Percentiles rank a stretch among this genome's conserved stretches.
These are phyloP conservation scores for Trichogramma dendrolimi DNA, from an alignment of 2,888 invertebrate genomes.

Conservation along the genomic window DNA sequence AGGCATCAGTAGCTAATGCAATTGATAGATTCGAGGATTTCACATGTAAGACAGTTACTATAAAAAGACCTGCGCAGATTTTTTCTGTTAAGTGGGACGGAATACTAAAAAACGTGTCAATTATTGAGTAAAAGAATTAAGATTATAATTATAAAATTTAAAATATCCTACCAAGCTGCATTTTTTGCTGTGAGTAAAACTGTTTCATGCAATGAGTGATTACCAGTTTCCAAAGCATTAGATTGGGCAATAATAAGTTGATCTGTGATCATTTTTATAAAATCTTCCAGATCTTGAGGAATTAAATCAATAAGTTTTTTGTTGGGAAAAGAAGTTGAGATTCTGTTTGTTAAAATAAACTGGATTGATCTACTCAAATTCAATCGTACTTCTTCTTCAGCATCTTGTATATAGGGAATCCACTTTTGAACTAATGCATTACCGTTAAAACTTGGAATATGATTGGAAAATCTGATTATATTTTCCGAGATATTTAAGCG, in stretches of 20 bases:
- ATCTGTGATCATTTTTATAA: constrained; percentile 53
- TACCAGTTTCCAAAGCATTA: constrained; percentile 53
- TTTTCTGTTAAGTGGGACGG: constrained; percentile 41
- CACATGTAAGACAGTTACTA: constrained; percentile 58
- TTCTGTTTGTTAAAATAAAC: constrained; percentile 42
- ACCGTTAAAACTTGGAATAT: constrained; percentile 49
- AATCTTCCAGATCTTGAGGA: constrained; percentile 43
- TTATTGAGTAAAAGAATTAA: background rate
- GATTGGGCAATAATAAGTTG: constrained; percentile 37
- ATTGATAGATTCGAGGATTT: constrained; percentile 55
- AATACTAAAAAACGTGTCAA: constrained; percentile 33
- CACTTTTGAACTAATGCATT: constrained; percentile 47
- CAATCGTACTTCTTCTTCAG: constrained; percentile 42
- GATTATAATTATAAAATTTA: background rate
- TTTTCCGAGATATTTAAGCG: constrained; percentile 47
- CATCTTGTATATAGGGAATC: constrained; percentile 49
- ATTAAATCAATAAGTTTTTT: constrained; percentile 44
- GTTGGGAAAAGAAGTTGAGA: constrained; percentile 46
- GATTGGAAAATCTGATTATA: constrained; percentile 52
- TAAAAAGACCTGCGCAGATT: constrained; percentile 59
- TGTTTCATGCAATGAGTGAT: constrained; percentile 57
- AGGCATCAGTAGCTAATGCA: constrained; percentile 58
- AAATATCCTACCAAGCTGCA: constrained; percentile 48
- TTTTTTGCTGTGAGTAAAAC: constrained; percentile 57
- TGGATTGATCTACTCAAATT: constrained; percentile 46